phyloP scores from a whole-genome alignment of 2,797 vertebrate genomes.

The Parambassis ranga region DNA sequence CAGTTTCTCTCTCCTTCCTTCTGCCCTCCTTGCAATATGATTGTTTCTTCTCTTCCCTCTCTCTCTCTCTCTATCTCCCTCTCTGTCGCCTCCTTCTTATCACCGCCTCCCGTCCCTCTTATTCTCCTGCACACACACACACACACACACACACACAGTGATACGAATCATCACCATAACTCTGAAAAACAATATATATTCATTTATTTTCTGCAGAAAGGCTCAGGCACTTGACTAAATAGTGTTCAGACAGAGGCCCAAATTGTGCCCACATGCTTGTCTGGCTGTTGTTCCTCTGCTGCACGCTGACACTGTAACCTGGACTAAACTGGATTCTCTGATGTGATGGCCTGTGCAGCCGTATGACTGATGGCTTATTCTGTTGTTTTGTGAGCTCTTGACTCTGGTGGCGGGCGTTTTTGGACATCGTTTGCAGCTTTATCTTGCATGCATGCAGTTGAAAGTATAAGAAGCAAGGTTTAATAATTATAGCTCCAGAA shows the following conservation, averaged over 20 bases:
- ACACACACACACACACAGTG: background rate
- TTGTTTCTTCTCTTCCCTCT: constrained; percentile 10
- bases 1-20: constrained; percentile 61
- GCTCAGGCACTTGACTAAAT: background rate
- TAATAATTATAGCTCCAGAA: too few relatives aligned
- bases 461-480: too few relatives aligned
- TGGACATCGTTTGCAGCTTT: constrained; percentile 44
- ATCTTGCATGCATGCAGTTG: too few relatives aligned
- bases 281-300: too few relatives aligned
- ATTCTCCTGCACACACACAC: background rate
- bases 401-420: constrained; percentile 26
- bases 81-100: constrained; percentile 1
- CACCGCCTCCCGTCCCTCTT: background rate
- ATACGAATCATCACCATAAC: constrained; percentile 5
- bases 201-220: background rate
- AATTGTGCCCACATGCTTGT: too few relatives aligned
- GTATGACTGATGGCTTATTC: constrained; percentile 44
- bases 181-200: constrained; percentile 12
- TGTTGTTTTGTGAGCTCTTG: constrained; percentile 29
- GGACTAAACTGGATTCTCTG: too few relatives aligned
- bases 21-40: constrained; percentile 40
- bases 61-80: background rate
- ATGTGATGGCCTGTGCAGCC: constrained; percentile 18
- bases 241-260: too few relatives aligned
- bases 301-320: too few relatives aligned